phyloP scores from a whole-genome alignment of 2,888 invertebrate genomes.

The Drosophila eohydei region DNA sequence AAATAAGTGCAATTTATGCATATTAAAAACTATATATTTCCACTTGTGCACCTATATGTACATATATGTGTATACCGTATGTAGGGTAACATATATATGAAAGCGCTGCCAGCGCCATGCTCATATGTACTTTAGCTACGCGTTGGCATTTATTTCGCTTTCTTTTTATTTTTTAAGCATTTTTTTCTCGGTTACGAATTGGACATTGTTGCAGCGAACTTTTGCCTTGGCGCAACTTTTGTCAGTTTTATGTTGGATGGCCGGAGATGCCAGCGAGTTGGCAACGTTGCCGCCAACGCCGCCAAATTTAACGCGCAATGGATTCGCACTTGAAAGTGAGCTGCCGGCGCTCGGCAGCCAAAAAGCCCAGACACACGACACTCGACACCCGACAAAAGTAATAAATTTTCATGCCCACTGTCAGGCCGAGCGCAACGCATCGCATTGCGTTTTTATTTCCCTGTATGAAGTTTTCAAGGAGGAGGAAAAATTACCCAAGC shows the following conservation, averaged over 20 bases:
- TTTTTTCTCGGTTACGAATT: constrained; percentile 30
- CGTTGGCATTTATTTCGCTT: constrained; percentile 41
- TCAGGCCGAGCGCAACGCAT: constrained; percentile 33
- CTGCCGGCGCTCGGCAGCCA: constrained; percentile 7
- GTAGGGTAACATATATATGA: not conserved
- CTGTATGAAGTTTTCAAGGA: constrained; percentile 34
- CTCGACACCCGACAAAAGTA: constrained; percentile 45
- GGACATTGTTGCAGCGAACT: constrained; percentile 58
- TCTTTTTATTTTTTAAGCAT: constrained; percentile 4
- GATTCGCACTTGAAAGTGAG: constrained; percentile 49
- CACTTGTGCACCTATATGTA: constrained; percentile 29
- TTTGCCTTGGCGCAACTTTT: constrained; percentile 66
- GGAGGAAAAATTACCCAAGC: not conserved
- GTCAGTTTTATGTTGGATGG: constrained; percentile 58
- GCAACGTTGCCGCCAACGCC: constrained; percentile 34
- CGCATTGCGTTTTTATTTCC: constrained; percentile 47
- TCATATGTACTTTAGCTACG: constrained; percentile 34
- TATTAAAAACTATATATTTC: constrained; percentile 67
- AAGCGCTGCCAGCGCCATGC: constrained; percentile 1
- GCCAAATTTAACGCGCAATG: constrained; percentile 71
- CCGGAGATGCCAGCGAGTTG: constrained; percentile 47
- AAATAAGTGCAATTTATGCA: constrained; percentile 70
- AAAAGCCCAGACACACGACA: constrained; percentile 10
- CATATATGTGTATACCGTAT: not conserved
- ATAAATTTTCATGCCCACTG: constrained; percentile 74